Conservation (phyloP, 2,797 vertebrate species). For the Falco cherrug region DNA sequence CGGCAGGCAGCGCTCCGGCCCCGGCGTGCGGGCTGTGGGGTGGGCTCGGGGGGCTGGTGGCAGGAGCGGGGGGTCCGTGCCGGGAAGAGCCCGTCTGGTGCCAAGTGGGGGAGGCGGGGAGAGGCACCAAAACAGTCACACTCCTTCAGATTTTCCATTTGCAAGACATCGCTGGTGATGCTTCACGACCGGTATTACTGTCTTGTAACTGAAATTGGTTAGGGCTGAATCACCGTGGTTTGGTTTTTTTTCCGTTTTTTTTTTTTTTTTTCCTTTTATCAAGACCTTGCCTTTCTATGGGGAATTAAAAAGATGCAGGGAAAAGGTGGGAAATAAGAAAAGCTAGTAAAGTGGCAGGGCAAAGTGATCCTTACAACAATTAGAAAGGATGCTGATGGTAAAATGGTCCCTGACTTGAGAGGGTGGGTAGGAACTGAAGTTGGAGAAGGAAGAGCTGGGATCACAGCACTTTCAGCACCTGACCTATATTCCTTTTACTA, state of each 20-base stretch:
- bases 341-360: not conserved
- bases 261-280: not conserved
- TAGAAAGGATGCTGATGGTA: not conserved
- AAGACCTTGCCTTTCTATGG: not conserved
- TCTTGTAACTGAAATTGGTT: not conserved
- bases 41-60: not conserved
- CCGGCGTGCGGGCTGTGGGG: not conserved
- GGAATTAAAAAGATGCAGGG: not conserved
- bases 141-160: not conserved
- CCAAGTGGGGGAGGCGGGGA: rapidly evolving
- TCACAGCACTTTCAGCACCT: not conserved
- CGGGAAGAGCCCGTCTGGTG: not conserved
- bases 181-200: not conserved
- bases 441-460: not conserved
- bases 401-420: not conserved
- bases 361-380: not conserved
- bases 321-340: not conserved
- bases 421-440: not conserved
- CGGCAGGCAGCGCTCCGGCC: no score
- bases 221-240: not conserved
- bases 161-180: not conserved
- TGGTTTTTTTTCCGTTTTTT: no score
- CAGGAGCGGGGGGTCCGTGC: rapidly evolving
- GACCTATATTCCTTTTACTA: not conserved
- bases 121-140: not conserved